These are phyloP conservation scores for Tetrao urogallus DNA, from an alignment of 2,113 vertebrate species.

Conservation along the genomic window DNA sequence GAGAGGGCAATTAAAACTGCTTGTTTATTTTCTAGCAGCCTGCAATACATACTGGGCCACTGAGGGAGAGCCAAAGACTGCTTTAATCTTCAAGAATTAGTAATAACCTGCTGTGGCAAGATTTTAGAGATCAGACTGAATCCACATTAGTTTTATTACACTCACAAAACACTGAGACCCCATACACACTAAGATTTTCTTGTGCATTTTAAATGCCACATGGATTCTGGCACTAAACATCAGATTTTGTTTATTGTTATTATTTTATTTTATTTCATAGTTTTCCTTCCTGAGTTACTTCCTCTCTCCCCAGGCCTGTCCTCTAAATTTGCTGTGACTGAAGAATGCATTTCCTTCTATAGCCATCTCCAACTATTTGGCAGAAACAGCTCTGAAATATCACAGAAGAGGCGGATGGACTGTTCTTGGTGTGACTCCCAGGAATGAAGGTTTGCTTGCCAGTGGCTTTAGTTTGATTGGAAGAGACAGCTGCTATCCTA, in stretches of 20 bases:
- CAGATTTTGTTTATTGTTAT: not conserved
- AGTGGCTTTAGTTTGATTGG: conserved; percentile 37
- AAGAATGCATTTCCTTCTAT: not conserved
- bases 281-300: not conserved
- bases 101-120: conserved; percentile 25
- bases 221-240: not conserved
- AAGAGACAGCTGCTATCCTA: conserved; percentile 1
- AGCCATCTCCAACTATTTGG: not conserved
- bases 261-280: not conserved
- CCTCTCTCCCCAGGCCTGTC: not conserved
- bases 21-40: conserved; percentile 30
- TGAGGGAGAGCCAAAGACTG: not conserved
- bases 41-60: not conserved
- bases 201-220: not conserved
- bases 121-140: not conserved
- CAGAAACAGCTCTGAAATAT: conserved; percentile 19
- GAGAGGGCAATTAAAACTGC: conserved; percentile 52
- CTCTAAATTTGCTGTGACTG: not conserved
- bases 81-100: conserved; percentile 46
- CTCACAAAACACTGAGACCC: not conserved
- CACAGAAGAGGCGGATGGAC: not conserved
- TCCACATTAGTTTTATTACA: not conserved
- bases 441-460: conserved; percentile 44
- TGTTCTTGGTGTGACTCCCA: conserved; percentile 42
- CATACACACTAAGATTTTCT: not conserved